Percentiles rank a stretch among this genome's conserved stretches.
These are phyloP conservation scores for Cabera pusaria DNA, from an alignment of 2,888 invertebrate species.

Conservation along the genomic window DNA sequence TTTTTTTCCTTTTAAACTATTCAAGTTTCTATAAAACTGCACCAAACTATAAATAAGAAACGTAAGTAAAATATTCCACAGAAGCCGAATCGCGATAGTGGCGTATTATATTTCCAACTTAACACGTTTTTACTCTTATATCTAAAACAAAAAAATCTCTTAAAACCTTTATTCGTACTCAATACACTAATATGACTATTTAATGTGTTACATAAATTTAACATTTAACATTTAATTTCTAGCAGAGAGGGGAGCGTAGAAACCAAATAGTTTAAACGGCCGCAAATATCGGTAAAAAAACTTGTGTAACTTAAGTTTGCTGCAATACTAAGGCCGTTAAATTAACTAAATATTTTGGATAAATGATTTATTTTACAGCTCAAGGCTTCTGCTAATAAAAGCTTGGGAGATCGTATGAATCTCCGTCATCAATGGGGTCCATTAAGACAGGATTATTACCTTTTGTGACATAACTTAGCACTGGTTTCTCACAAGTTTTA, in stretches of 20 bases:
- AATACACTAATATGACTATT: slow-evolving; percentile 46
- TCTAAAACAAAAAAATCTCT: slow-evolving; percentile 35
- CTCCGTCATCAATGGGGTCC: slow-evolving; percentile 42
- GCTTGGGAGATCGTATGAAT: slow-evolving; percentile 53
- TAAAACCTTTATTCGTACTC: slow-evolving; percentile 28
- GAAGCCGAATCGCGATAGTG: slow-evolving; percentile 33
- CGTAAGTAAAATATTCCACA: slow-evolving; percentile 37
- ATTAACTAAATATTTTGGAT: too few relatives aligned
- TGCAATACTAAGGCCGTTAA: slow-evolving; percentile 53
- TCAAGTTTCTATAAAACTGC: slow-evolving; percentile 57
- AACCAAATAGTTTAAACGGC: slow-evolving; percentile 66
- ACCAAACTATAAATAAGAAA: slow-evolving; percentile 34
- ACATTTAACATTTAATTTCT: slow-evolving; percentile 76
- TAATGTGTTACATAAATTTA: slow-evolving; percentile 51
- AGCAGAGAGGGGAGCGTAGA: slow-evolving; percentile 81
- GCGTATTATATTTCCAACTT: slow-evolving; percentile 48
- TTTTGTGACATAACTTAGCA: slow-evolving; percentile 32
- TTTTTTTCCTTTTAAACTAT: too few relatives aligned
- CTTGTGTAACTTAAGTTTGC: slow-evolving; percentile 41
- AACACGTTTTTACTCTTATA: slow-evolving; percentile 23
- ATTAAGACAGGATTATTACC: slow-evolving; percentile 58
- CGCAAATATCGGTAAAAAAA: slow-evolving; percentile 70
- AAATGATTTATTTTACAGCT: slow-evolving; percentile 59
- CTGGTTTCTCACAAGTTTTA: too few relatives aligned
- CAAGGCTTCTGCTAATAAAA: slow-evolving; percentile 60